Conservation (phyloP, 2,888 invertebrate species). For the Tenthredo distinguenda region DNA sequence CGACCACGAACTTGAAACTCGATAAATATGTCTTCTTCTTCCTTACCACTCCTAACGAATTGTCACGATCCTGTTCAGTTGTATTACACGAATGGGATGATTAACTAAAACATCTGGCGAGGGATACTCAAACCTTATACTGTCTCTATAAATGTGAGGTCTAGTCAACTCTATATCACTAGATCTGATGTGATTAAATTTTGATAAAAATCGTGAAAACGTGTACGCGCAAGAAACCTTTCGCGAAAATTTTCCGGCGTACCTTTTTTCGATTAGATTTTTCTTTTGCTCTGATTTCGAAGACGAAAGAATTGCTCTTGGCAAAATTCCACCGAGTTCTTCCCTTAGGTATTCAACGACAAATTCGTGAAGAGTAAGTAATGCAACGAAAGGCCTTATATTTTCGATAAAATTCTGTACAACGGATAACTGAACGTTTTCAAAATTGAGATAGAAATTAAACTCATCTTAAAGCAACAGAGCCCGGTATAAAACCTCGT, state of each 20-base stretch:
- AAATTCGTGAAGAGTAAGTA: neutral
- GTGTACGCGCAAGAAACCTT: neutral
- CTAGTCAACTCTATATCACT: neutral
- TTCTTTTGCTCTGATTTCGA: neutral
- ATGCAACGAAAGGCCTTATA: neutral
- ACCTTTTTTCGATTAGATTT: neutral
- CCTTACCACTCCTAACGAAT: neutral
- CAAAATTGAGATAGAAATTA: neutral
- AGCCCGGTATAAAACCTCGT: conserved; percentile 57
- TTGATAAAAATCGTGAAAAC: neutral
- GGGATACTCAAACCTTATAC: neutral
- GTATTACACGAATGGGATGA: neutral
- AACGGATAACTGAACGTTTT: neutral
- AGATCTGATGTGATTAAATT: neutral
- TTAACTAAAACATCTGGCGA: conserved; percentile 31
- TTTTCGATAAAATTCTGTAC: neutral
- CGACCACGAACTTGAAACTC: conserved; percentile 10
- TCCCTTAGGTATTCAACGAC: neutral
- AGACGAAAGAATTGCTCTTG: neutral
- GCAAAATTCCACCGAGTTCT: neutral
- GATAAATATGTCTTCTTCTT: neutral
- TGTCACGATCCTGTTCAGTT: conserved; percentile 25
- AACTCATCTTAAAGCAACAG: neutral
- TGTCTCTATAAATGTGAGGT: neutral
- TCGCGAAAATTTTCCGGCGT: neutral